These are phyloP conservation scores for Siniperca scherzeri DNA, from an alignment of 2,797 vertebrate genomes.

Conservation along the genomic window DNA sequence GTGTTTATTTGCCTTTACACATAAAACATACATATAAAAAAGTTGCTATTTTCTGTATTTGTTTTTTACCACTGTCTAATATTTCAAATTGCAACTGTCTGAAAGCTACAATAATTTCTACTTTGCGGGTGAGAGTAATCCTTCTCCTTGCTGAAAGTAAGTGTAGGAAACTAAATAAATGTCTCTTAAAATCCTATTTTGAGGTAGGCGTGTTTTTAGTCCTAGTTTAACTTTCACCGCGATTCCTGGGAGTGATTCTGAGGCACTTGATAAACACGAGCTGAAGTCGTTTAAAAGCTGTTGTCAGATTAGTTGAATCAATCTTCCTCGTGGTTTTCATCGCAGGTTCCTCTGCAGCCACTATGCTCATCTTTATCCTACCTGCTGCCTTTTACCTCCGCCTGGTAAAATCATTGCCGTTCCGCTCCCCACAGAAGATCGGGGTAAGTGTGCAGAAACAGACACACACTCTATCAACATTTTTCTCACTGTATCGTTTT, in stretches of 20 bases:
- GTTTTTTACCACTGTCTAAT: neutral
- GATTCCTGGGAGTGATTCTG: neutral
- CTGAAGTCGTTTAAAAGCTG: neutral
- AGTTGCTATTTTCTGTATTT: no score
- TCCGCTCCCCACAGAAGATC: conserved; percentile 94
- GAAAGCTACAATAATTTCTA: no score
- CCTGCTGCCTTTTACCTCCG: conserved; percentile 95
- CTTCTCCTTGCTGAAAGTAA: neutral
- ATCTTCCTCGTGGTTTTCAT: neutral
- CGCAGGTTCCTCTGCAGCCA: conserved; percentile 95
- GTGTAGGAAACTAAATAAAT: no score
- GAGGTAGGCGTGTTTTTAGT: no score
- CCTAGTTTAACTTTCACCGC: neutral
- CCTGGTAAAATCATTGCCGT: conserved; percentile 91
- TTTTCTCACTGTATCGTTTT: conserved; percentile 27
- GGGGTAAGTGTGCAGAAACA: conserved; percentile 86
- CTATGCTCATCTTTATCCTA: conserved; percentile 97
- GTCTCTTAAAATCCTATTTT: no score
- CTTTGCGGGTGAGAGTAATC: neutral
- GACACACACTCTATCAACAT: neutral
- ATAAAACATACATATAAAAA: neutral
- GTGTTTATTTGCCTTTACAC: neutral
- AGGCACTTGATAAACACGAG: neutral
- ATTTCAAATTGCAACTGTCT: neutral
- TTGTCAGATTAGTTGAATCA: conserved; percentile 7